Conservation (phyloP, 2,888 invertebrate genomes). For the Heliconius cydno region DNA sequence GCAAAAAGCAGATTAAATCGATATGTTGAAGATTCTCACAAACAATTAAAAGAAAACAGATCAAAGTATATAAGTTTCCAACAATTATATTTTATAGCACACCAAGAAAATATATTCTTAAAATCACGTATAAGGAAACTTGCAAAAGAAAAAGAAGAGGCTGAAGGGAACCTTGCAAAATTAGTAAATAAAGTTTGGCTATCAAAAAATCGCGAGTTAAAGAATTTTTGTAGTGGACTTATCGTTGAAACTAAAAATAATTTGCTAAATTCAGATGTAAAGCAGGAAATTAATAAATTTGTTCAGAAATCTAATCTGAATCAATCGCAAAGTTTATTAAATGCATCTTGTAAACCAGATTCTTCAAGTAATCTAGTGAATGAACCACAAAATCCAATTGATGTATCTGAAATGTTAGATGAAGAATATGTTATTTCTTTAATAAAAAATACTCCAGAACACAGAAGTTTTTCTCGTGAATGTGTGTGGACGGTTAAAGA, state of each 20-base stretch:
- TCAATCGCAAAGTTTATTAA: background rate
- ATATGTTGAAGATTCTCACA: slow-evolving; percentile 64
- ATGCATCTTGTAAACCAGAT: background rate
- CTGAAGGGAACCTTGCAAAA: slow-evolving; percentile 63
- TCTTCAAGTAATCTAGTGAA: background rate
- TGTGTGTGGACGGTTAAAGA: slow-evolving; percentile 75
- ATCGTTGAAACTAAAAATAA: slow-evolving; percentile 66
- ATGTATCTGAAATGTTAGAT: slow-evolving; percentile 53
- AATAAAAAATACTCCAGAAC: slow-evolving; percentile 59
- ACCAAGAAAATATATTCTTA: slow-evolving; percentile 71
- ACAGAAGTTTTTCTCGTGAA: slow-evolving; percentile 71
- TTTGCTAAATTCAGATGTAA: slow-evolving; percentile 62
- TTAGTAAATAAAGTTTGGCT: slow-evolving; percentile 67
- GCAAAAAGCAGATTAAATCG: slow-evolving; percentile 64
- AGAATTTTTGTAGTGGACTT: slow-evolving; percentile 66
- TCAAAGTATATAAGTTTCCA: slow-evolving; percentile 66
- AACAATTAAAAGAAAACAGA: slow-evolving; percentile 65
- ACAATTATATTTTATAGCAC: slow-evolving; percentile 67
- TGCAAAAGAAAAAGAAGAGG: slow-evolving; percentile 62
- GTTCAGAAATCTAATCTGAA: slow-evolving; percentile 50
- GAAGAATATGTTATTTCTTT: slow-evolving; percentile 53
- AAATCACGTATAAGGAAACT: slow-evolving; percentile 65
- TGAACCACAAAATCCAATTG: background rate
- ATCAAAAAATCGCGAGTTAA: slow-evolving; percentile 66
- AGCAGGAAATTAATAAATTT: slow-evolving; percentile 66